Evolutionary conservation across 2,888 invertebrate species (phyloP).

Genomic region (Platyscelio sp.): DNA sequence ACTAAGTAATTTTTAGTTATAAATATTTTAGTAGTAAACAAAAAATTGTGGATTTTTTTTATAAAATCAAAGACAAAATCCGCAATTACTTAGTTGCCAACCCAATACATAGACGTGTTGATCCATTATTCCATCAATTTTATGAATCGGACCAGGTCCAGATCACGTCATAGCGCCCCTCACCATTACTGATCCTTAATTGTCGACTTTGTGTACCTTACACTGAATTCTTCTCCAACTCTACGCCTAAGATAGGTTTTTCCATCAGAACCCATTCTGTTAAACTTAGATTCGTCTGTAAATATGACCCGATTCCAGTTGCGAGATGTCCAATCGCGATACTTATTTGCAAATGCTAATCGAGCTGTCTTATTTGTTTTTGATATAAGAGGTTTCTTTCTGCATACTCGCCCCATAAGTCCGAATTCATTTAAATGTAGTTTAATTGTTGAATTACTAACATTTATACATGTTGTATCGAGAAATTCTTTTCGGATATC

Average conservation of each 20-base stretch:
- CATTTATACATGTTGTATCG: neutral
- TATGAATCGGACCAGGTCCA: slow-evolving; percentile 27
- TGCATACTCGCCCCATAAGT: slow-evolving; percentile 11
- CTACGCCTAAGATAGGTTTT: slow-evolving; percentile 83
- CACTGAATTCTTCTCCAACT: slow-evolving; percentile 16
- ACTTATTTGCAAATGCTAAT: slow-evolving; percentile 21
- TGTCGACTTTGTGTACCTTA: slow-evolving; percentile 16
- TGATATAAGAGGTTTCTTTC: slow-evolving; percentile 6
- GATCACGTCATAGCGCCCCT: slow-evolving; percentile 24
- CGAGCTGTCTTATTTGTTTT: slow-evolving; percentile 28
- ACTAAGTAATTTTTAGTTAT: neutral
- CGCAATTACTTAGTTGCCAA: no score
- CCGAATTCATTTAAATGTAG: slow-evolving; percentile 27
- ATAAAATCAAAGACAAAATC: no score
- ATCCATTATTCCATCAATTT: slow-evolving; percentile 18
- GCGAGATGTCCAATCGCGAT: slow-evolving; percentile 22
- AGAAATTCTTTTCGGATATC: neutral
- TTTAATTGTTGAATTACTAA: neutral
- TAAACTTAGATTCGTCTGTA: slow-evolving; percentile 46
- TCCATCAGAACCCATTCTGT: slow-evolving; percentile 34
- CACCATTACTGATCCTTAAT: slow-evolving; percentile 32
- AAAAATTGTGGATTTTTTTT: no score
- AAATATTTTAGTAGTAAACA: no score
- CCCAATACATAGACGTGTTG: slow-evolving; percentile 30
- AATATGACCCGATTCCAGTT: slow-evolving; percentile 36